Base-by-base conservation (phyloP, 2,797 vertebrate genomes). In the Sebastes alutus region DNA sequence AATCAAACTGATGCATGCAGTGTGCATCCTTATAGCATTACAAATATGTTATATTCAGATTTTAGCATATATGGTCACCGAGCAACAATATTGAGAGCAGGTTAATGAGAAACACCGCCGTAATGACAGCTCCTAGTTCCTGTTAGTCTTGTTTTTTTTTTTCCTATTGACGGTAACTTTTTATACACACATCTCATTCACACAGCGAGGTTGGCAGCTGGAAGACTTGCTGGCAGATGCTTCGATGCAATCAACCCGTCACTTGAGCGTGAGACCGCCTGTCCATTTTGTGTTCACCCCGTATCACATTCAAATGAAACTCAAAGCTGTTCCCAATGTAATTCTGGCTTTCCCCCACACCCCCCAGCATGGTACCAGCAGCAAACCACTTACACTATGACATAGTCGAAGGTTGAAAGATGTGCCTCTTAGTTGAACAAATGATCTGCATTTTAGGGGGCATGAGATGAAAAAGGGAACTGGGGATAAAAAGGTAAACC, bases 211-310 rank as follows among this genome's bases (percentile, higher is more conserved):
- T 59, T 84, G 86, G 86, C 89, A 89, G 88, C 87, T 85, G 84
- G 75, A 85, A 73, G 84, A 87, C 73, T 65, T 66, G 60, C 78
- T 82, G 85, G 85, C 80, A 85, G 80, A 88, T 82, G 85, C 92
- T 80, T 92, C 86, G 84, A 89, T 84, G 81, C 78, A 89, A 92
- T 89, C 80, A 90, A 90, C 52, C 81, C 66, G 14, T 88, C 83
- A 87, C 83, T 87, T 87, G 72, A 87, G 87, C 75, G 61, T 66
- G 82, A 88, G 84, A 76, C 72, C 46, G 72, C 75, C 83, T 83
- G 77, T 91, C 87, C 84, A 68, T 83, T 87, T 71, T 75, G 77
- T 76, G 75, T 70, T 89, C 84, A 78, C 77, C 86, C 87, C 83
- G 14, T 71, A 84, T 91, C 73, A 88, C 70, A 85, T 89, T 92